Base-by-base conservation (phyloP, 1,140 invertebrate genomes). In the Gonioctena quinquepunctata region DNA sequence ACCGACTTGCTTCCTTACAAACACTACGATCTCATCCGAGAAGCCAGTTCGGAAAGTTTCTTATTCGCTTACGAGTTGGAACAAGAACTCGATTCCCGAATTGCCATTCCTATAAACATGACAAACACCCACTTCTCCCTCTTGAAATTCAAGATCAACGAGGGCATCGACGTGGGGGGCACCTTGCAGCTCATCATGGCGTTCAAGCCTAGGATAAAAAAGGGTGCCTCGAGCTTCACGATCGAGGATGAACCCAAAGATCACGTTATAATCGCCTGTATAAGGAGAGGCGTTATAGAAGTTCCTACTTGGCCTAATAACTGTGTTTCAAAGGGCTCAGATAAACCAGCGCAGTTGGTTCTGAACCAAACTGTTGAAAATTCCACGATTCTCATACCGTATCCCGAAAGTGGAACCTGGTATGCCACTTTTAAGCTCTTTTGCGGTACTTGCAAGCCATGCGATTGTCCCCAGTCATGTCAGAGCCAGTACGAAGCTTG, bases 321-420 rank as follows among this genome's bases (percentile, higher is more conserved):
- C 27, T 90, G 89, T 66, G 83, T 81, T 59, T 88, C 85, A 61
- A 87, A 88, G 7, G 82, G 85, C 62, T 77, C 79, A 18, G 66
- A 85, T 0, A 83, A 81, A 52, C 82, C 82, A n/a, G 86, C 86
- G 21, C 84, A 87, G 21, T 85, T 87, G 64, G 83, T 88, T 23
- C 76, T 89, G 50, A 90, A 89, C 70, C 87, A 81, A 57, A 88
- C 86, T 3, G 26, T 64, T 3, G 68, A 68, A n/a, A 81, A 81
- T 63, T 71, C 72, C 16, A 74, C 79, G 4, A 77, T 92, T 6
- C 86, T 91, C 69, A 89, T 94, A 11, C 93, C 93, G 1, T 95
- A 89, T 80, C 93, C 93, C 0, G 92, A 94, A 77, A 88, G 89
- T 13, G 93, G 93, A 0, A 81, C 82, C 13, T 95, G 93, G 93